These are phyloP conservation scores for Congeria kusceri DNA, from an alignment of 2,888 invertebrate species.

Conservation along the genomic window DNA sequence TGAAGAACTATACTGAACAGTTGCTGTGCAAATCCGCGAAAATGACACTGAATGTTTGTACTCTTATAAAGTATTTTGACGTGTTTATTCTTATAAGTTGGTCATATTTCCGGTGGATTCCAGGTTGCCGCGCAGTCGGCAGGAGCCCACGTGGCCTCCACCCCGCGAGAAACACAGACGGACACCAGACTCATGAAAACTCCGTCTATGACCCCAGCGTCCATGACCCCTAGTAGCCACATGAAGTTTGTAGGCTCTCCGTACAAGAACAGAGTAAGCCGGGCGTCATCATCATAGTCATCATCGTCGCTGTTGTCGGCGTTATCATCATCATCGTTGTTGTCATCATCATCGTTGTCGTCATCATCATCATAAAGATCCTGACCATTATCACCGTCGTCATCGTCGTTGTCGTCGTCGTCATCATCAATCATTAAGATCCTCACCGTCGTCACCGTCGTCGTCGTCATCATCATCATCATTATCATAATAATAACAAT, in stretches of 20 bases:
- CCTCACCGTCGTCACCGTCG: background rate
- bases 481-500: constrained; percentile 43
- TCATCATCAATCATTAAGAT: background rate
- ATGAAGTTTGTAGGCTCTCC: constrained; percentile 53
- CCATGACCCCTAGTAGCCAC: constrained; percentile 2
- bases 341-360: too few relatives aligned
- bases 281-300: too few relatives aligned
- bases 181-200: background rate
- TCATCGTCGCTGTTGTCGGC: too few relatives aligned
- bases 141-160: constrained; percentile 38
- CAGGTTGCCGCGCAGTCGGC: constrained; percentile 55
- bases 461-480: constrained; percentile 11
- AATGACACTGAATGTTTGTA: too few relatives aligned
- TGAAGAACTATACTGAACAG: too few relatives aligned
- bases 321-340: too few relatives aligned
- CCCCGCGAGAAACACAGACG: constrained; percentile 54
- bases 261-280: constrained; percentile 62
- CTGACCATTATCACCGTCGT: too few relatives aligned
- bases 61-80: too few relatives aligned
- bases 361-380: too few relatives aligned
- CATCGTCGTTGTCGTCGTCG: too few relatives aligned
- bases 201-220: constrained; percentile 15
- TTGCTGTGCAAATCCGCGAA: too few relatives aligned
- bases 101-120: constrained; percentile 3
- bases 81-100: too few relatives aligned